phyloP scores from a whole-genome alignment of 2,113 vertebrate species.

The Furnarius figulus region DNA sequence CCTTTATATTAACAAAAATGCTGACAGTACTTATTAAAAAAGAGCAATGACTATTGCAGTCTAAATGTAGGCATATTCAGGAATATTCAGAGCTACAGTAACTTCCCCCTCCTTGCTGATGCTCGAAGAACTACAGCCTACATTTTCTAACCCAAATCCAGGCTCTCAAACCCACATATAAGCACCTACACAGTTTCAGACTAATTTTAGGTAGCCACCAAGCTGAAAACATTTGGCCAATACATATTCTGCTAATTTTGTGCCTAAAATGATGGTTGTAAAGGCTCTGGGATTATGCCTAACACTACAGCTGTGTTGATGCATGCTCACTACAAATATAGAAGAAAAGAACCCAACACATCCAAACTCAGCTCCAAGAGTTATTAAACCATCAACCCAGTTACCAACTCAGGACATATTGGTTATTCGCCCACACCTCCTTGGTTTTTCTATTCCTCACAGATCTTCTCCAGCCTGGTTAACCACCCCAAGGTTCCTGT shows the following conservation, averaged over 20 bases:
- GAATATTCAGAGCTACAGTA: background rate
- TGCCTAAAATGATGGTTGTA: background rate
- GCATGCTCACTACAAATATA: conserved; percentile 33
- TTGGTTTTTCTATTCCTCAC: background rate
- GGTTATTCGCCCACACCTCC: background rate
- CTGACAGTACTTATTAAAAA: background rate
- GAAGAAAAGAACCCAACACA: background rate
- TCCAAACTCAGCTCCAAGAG: background rate
- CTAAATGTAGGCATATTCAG: background rate
- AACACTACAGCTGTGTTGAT: conserved; percentile 49
- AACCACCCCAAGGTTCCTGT: background rate
- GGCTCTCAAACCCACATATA: background rate
- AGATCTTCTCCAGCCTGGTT: background rate
- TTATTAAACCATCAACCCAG: background rate
- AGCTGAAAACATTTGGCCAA: conserved; percentile 22
- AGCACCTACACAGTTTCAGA: conserved; percentile 35
- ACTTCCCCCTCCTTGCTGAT: background rate
- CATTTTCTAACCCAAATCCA: conserved; percentile 21
- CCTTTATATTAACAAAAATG: background rate
- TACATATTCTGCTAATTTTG: background rate
- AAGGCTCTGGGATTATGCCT: conserved; percentile 18
- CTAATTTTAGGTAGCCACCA: conserved; percentile 57
- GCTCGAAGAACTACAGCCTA: conserved; percentile 1
- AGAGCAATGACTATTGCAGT: background rate
- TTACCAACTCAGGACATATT: background rate